phyloP scores from a whole-genome alignment of 35 echinoderm and acorn worm species.

The Apostichopus californicus region DNA sequence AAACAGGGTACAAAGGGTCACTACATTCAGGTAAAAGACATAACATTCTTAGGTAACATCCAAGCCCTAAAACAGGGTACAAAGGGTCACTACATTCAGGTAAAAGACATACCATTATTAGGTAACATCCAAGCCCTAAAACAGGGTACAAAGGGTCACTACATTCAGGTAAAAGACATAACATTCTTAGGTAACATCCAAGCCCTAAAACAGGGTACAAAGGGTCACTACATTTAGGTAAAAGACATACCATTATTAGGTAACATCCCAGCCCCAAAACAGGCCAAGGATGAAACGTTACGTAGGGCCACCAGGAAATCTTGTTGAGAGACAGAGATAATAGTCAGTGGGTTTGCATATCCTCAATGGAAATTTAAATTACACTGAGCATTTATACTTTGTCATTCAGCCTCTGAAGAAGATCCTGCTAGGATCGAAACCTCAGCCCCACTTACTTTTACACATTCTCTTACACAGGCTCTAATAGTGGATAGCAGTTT shows the following conservation, averaged over 20 bases:
- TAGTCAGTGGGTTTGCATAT: not conserved
- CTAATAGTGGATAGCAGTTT: no score
- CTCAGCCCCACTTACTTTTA: no score
- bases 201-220: no score
- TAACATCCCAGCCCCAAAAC: slow-evolving; percentile 76
- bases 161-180: no score
- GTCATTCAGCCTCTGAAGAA: no score
- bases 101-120: slow-evolving; percentile 58
- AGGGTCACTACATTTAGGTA: not conserved
- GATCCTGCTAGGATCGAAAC: no score
- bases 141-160: slow-evolving; percentile 27
- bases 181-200: no score
- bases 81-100: no score
- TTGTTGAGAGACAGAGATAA: slow-evolving; percentile 63
- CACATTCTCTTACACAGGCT: no score
- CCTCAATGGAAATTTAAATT: no score
- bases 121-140: slow-evolving; percentile 75
- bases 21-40: no score
- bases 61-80: slow-evolving; percentile 53
- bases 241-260: slow-evolving; percentile 67
- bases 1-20: slow-evolving; percentile 54
- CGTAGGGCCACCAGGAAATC: slow-evolving; percentile 82
- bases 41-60: not conserved
- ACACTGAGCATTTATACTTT: no score
- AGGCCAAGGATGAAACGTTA: slow-evolving; percentile 85